Percentiles rank a stretch among this genome's conserved stretches.
These are phyloP conservation scores for Otus scops DNA, from an alignment of 2,797 vertebrate genomes.

Conservation along the genomic window DNA sequence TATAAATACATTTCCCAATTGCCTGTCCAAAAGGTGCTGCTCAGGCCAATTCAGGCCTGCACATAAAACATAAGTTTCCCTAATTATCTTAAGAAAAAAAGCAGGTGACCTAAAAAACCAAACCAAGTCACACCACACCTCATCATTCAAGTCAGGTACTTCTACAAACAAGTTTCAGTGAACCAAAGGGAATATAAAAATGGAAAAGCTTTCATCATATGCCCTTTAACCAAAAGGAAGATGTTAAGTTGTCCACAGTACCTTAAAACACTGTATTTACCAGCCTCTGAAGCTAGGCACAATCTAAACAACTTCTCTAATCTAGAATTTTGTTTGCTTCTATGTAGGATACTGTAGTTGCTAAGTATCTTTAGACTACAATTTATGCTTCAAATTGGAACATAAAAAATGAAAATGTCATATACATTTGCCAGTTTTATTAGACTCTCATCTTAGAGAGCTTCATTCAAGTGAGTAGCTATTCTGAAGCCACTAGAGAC, in stretches of 20 bases:
- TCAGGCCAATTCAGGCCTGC: neutral
- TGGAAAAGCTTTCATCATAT: neutral
- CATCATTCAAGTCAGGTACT: neutral
- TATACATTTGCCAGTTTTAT: neutral
- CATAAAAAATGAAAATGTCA: neutral
- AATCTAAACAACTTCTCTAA: neutral
- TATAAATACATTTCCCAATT: neutral
- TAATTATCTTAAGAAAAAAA: neutral
- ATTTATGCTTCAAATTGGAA: neutral
- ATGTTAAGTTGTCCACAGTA: neutral
- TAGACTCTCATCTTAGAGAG: neutral
- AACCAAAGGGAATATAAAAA: neutral
- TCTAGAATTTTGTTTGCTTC: neutral
- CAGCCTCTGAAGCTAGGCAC: neutral
- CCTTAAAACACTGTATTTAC: neutral
- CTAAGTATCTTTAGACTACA: neutral
- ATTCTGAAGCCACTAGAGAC: constrained; percentile 35
- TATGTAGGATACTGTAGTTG: neutral
- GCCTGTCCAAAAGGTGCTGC: neutral
- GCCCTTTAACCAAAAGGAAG: neutral
- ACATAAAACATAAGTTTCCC: neutral
- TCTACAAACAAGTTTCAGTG: neutral
- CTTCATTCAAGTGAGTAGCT: constrained; percentile 41
- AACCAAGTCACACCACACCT: neutral
- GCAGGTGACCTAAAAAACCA: neutral